A percentile compares a stretch with the other conserved stretches of the same genome.
Evolutionary conservation across 2,113 vertebrate species (phyloP).

Genomic region (Centropus unirufus): DNA sequence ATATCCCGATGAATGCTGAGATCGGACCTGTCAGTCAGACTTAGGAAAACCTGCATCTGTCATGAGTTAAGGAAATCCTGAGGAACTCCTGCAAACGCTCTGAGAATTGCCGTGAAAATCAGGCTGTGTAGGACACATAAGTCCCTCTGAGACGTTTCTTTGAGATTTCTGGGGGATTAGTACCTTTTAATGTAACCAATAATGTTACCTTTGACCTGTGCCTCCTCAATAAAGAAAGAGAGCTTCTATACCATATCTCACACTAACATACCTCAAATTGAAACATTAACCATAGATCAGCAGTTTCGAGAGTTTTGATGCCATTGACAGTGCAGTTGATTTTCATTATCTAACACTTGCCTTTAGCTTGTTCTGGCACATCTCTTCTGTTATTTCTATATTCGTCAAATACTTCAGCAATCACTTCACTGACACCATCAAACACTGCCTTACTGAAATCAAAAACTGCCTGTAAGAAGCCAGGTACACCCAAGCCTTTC

Average conservation of each 20-base stretch:
- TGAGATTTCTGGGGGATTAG: not conserved
- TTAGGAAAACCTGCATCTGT: not conserved
- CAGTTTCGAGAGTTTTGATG: not conserved
- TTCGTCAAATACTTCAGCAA: conserved; percentile 78
- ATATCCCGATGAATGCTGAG: not conserved
- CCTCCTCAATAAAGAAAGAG: not conserved
- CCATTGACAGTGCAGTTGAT: not conserved
- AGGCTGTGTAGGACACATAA: not conserved
- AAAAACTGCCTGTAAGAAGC: conserved; percentile 83
- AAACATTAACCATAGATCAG: not conserved
- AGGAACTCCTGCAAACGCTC: not conserved
- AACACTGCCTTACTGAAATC: conserved; percentile 85
- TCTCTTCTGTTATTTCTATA: conserved; percentile 57
- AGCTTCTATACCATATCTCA: not conserved
- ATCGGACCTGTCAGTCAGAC: not conserved
- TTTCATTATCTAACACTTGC: conserved; percentile 67
- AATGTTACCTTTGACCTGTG: not conserved
- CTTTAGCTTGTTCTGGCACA: conserved; percentile 72
- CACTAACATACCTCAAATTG: not conserved
- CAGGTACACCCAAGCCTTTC: conserved; percentile 78
- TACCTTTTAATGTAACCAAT: not conserved
- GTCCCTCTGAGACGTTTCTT: not conserved
- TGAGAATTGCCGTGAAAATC: not conserved
- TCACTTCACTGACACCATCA: conserved; percentile 81
- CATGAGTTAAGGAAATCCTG: not conserved